phyloP scores from a whole-genome alignment of 2,888 invertebrate species.

The Tenthredo amoena region DNA sequence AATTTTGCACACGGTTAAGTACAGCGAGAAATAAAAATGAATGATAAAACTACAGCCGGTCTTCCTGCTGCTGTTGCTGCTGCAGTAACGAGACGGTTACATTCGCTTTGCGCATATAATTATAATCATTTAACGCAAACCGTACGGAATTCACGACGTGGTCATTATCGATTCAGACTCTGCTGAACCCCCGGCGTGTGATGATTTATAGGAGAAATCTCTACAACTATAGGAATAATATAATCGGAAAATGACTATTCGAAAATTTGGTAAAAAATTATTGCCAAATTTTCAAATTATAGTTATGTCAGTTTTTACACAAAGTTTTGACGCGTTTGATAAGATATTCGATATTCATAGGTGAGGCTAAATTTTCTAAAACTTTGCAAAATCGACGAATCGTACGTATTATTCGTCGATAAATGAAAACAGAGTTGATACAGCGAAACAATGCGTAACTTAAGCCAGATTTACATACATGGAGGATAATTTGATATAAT shows the following conservation, averaged over 20 bases:
- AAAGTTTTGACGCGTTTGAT: not conserved
- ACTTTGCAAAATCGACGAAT: not conserved
- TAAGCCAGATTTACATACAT: not conserved
- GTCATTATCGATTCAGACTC: not conserved
- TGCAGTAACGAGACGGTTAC: not conserved
- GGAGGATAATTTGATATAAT: not conserved
- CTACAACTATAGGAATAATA: too few species aligned
- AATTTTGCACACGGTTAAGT: not conserved
- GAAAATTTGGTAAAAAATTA: too few species aligned
- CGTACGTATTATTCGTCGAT: too few species aligned
- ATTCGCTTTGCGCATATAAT: not conserved
- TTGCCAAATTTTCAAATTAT: too few species aligned
- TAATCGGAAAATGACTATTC: not conserved
- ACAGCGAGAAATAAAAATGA: not conserved
- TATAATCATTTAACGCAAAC: not conserved
- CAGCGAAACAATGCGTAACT: not conserved
- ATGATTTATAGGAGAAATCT: not conserved
- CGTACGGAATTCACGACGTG: not conserved
- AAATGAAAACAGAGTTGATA: too few species aligned
- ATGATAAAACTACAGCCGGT: not conserved
- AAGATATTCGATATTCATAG: not conserved
- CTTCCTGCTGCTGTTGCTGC: not conserved
- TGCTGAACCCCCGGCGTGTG: not conserved
- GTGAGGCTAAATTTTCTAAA: not conserved
- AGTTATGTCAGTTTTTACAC: not conserved